phyloP scores from a whole-genome alignment of 2,888 invertebrate genomes.

The Eumerus sabulonum region DNA sequence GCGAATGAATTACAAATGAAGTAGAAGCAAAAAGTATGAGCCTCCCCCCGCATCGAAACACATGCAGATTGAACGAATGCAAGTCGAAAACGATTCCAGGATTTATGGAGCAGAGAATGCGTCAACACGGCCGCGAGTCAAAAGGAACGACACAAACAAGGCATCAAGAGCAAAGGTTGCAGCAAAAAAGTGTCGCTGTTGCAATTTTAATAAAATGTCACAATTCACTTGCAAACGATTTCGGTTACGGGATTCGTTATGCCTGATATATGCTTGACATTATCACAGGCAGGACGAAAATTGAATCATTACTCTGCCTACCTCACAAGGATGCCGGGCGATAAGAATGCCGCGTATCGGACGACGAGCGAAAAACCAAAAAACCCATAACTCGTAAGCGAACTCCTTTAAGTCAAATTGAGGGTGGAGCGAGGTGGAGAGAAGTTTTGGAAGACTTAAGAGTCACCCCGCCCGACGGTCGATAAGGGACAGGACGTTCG shows the following conservation, averaged over 20 bases:
- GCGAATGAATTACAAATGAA: constrained; percentile 59
- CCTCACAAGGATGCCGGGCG: constrained; percentile 24
- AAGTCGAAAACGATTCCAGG: constrained; percentile 33
- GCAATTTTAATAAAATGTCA: constrained; percentile 71
- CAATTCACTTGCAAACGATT: constrained; percentile 70
- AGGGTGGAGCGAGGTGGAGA: constrained; percentile 6
- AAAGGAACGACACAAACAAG: no score
- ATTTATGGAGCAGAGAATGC: constrained; percentile 50
- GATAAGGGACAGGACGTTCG: constrained; percentile 19
- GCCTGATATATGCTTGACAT: constrained; percentile 58
- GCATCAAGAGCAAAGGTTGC: not conserved
- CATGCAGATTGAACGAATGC: not conserved
- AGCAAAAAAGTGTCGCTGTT: constrained; percentile 67
- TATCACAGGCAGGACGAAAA: constrained; percentile 50
- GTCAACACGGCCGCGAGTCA: constrained; percentile 30
- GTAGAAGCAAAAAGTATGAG: constrained; percentile 38
- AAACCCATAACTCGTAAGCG: constrained; percentile 52
- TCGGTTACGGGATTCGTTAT: constrained; percentile 64
- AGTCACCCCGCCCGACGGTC: constrained; percentile 2
- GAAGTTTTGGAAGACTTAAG: not conserved
- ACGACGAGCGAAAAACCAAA: not conserved
- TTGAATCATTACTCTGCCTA: constrained; percentile 57
- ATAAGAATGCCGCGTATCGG: not conserved
- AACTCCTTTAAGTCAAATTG: constrained; percentile 55
- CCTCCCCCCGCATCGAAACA: constrained; percentile 6